phyloP scores from a whole-genome alignment of 2,113 vertebrate genomes.

The Rhipidura dahli region DNA sequence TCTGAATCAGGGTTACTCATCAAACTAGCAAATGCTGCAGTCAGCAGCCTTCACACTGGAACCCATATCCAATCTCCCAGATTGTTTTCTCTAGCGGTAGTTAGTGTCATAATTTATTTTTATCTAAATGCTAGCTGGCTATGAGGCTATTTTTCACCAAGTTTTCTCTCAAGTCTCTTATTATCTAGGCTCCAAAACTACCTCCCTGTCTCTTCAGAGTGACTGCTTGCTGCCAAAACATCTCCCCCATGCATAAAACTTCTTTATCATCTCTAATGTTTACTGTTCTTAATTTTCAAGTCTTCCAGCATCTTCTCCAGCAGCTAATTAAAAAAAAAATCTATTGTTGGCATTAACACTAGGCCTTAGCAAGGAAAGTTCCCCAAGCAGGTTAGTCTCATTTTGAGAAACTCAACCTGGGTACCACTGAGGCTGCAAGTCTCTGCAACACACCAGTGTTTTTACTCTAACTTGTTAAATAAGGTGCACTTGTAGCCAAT shows the following conservation, averaged over 20 bases:
- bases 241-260: background rate
- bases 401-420: background rate
- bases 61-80: background rate
- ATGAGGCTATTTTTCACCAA: background rate
- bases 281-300: slow-evolving; percentile 17
- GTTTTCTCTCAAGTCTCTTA: background rate
- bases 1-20: background rate
- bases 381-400: background rate
- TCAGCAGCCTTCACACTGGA: background rate
- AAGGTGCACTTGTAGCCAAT: background rate
- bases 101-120: background rate
- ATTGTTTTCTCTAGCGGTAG: background rate
- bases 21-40: background rate
- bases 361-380: background rate
- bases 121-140: background rate
- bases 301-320: background rate
- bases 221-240: background rate
- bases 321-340: slow-evolving; percentile 8
- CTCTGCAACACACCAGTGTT: background rate
- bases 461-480: background rate
- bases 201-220: background rate
- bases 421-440: background rate
- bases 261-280: background rate
- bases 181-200: background rate
- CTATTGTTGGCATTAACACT: background rate